Percentiles rank a stretch among this genome's conserved stretches.
Evolutionary conservation across 2,113 vertebrate genomes (phyloP).

Genomic region (Heliornis fulica): DNA sequence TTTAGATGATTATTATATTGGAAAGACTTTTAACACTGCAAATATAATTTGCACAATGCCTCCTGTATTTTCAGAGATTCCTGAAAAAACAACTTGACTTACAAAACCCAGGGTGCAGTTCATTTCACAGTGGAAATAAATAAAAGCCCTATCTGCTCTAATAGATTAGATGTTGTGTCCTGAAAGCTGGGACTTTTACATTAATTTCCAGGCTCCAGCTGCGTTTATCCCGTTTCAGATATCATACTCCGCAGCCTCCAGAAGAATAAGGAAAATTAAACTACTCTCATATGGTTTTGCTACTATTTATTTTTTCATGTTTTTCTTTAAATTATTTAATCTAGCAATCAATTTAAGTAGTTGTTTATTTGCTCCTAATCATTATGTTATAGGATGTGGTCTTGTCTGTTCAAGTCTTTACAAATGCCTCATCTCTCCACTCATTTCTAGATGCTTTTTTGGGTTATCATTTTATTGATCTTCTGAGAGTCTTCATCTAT

Average conservation of each 20-base stretch:
- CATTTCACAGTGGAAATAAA: background rate
- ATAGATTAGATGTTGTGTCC: background rate
- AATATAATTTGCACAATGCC: background rate
- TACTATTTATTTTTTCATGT: background rate
- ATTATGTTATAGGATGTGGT: background rate
- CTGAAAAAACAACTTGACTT: background rate
- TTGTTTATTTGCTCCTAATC: background rate
- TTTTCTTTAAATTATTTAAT: constrained; percentile 4
- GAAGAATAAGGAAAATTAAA: background rate
- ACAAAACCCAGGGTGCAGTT: background rate
- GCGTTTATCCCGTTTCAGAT: background rate
- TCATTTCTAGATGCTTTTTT: background rate
- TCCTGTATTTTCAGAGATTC: background rate
- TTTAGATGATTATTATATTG: background rate
- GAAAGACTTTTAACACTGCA: background rate
- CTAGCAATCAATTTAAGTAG: background rate
- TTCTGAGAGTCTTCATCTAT: background rate
- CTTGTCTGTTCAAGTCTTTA: background rate
- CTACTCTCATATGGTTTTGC: background rate
- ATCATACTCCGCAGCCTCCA: background rate
- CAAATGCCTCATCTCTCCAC: background rate
- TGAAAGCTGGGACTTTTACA: background rate
- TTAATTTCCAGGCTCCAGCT: background rate
- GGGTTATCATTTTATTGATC: background rate
- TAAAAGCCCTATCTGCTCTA: background rate